phyloP scores from a whole-genome alignment of 1,140 invertebrate genomes.

The Aphelinus atriplicis region DNA sequence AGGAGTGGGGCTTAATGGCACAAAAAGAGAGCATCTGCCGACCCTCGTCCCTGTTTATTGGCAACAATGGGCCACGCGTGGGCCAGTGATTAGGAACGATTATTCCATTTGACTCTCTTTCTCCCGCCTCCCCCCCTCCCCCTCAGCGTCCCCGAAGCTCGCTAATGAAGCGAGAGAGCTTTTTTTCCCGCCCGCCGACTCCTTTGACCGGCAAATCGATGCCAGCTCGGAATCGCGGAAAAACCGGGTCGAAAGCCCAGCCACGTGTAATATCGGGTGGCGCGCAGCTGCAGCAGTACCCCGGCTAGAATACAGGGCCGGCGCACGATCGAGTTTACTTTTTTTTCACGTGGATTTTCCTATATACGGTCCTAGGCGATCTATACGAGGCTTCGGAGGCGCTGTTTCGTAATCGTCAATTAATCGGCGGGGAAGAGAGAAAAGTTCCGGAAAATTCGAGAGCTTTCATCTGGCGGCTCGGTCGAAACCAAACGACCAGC shows the following conservation, averaged over 20 bases:
- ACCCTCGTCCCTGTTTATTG: background rate
- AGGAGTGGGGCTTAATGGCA: background rate
- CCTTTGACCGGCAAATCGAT: slow-evolving; percentile 5
- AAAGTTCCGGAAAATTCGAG: no score
- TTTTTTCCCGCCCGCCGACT: background rate
- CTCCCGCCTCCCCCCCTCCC: background rate
- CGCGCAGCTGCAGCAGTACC: background rate
- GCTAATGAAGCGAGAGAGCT: background rate
- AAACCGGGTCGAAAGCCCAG: slow-evolving; percentile 21
- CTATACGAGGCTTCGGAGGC: no score
- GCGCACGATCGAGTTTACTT: no score
- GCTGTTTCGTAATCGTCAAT: no score
- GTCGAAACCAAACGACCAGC: no score
- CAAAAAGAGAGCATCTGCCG: background rate
- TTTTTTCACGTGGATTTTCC: no score
- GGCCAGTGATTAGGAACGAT: slow-evolving; percentile 16
- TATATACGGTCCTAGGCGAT: no score
- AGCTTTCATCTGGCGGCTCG: no score
- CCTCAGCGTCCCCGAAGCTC: background rate
- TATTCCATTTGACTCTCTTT: slow-evolving; percentile 6
- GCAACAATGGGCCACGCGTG: slow-evolving; percentile 5
- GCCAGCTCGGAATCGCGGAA: background rate
- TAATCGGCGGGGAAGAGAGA: no score
- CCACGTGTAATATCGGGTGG: background rate
- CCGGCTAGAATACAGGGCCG: background rate